Conservation (phyloP, 2,797 vertebrate genomes). For the Adelosebastes latens region DNA sequence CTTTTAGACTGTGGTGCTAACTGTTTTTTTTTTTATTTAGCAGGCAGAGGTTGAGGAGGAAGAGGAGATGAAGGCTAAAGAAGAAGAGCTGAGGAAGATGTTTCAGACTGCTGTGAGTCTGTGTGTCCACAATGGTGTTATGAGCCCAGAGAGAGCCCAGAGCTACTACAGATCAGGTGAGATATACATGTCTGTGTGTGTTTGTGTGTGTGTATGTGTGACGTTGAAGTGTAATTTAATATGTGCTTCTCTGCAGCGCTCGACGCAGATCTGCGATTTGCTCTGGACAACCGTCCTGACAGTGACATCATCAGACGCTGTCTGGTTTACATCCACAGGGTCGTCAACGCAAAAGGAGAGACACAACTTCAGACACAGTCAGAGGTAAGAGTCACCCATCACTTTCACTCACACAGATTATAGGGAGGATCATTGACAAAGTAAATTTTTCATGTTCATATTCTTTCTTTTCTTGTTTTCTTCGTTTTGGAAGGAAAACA, state of each 20-base stretch:
- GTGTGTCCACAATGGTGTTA: conserved; percentile 65
- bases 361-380: conserved; percentile 1
- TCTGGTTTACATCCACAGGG: conserved; percentile 83
- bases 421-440: neutral
- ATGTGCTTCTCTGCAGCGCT: conserved; percentile 63
- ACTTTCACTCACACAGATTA: neutral
- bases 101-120: conserved; percentile 69
- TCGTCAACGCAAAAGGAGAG: conserved; percentile 49
- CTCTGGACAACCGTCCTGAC: conserved; percentile 60
- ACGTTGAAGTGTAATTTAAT: neutral
- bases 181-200: neutral
- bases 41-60: conserved; percentile 20
- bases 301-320: conserved; percentile 66
- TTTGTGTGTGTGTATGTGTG: neutral
- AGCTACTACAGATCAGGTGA: conserved; percentile 82
- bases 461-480: too few relatives aligned
- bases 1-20: neutral
- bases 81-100: conserved; percentile 58
- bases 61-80: conserved; percentile 12
- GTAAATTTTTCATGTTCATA: neutral
- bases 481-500: neutral
- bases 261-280: conserved; percentile 81
- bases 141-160: conserved; percentile 69
- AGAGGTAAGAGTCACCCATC: conserved; percentile 15
- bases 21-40: neutral